Conservation (phyloP, 2,113 vertebrate genomes). For the Protomyctophum bolini region DNA sequence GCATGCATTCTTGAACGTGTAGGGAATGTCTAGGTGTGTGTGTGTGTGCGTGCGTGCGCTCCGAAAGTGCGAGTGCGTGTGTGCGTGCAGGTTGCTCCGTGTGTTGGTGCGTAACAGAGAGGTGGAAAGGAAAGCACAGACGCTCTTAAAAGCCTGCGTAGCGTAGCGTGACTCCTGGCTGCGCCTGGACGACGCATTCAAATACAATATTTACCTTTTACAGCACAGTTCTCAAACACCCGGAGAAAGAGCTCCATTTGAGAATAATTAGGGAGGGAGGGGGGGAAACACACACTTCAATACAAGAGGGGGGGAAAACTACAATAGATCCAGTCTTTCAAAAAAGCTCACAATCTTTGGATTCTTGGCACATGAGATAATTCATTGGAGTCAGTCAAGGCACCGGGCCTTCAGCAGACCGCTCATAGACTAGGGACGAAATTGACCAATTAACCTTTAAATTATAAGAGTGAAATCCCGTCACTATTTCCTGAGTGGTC, state of each 20-base stretch:
- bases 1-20: not conserved
- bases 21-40: not conserved
- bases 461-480: conserved; percentile 21
- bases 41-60: not conserved
- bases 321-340: conserved; percentile 34
- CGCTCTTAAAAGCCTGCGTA: conserved; percentile 50
- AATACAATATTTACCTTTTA: conserved; percentile 75
- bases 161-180: conserved; percentile 67
- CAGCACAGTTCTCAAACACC: conserved; percentile 71
- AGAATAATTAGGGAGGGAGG: conserved; percentile 61
- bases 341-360: conserved; percentile 34
- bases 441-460: not conserved
- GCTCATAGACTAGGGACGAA: conserved; percentile 20
- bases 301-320: conserved; percentile 19
- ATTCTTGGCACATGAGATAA: conserved; percentile 40
- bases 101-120: conserved; percentile 59
- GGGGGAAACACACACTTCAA: conserved; percentile 50
- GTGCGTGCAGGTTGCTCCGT: conserved; percentile 36
- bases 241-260: conserved; percentile 53
- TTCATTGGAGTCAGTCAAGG: conserved; percentile 19
- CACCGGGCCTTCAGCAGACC: conserved; percentile 1
- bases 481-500: conserved; percentile 42
- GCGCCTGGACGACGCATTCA: conserved; percentile 67
- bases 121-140: conserved; percentile 70
- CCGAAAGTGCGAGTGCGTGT: not conserved